phyloP scores from a whole-genome alignment of 1,140 invertebrate species.

The Harpegnathos saltator region DNA sequence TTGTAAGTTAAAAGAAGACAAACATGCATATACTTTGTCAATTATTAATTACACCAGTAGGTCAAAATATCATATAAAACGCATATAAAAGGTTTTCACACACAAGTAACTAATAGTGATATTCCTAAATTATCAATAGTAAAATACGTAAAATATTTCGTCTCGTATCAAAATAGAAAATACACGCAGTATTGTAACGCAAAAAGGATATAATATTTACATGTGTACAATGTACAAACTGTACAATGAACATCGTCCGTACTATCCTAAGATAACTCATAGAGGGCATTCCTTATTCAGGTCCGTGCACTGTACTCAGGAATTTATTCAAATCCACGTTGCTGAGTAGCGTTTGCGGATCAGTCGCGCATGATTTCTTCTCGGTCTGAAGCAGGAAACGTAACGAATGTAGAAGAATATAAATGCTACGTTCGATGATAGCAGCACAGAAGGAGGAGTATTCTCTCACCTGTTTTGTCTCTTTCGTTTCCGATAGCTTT shows the following conservation, averaged over 20 bases:
- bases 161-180: slow-evolving; percentile 37
- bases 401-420: not conserved
- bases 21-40: too few species aligned
- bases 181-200: slow-evolving; percentile 1
- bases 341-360: slow-evolving; percentile 74
- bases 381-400: slow-evolving; percentile 64
- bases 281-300: slow-evolving; percentile 60
- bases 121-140: too few species aligned
- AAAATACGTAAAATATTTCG: not conserved
- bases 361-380: slow-evolving; percentile 66
- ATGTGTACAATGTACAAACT: slow-evolving; percentile 11
- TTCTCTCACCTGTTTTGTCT: slow-evolving; percentile 70
- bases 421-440: too few species aligned
- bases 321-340: slow-evolving; percentile 76
- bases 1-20: too few species aligned
- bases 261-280: not conserved
- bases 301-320: slow-evolving; percentile 78
- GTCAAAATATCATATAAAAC: too few species aligned
- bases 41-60: too few species aligned
- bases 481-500: slow-evolving; percentile 64
- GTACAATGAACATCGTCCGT: slow-evolving; percentile 12
- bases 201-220: slow-evolving; percentile 40
- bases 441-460: not conserved
- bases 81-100: too few species aligned
- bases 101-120: too few species aligned